Conservation (phyloP, 2,888 invertebrate species). For the Caenorhabditis macrosperma region DNA sequence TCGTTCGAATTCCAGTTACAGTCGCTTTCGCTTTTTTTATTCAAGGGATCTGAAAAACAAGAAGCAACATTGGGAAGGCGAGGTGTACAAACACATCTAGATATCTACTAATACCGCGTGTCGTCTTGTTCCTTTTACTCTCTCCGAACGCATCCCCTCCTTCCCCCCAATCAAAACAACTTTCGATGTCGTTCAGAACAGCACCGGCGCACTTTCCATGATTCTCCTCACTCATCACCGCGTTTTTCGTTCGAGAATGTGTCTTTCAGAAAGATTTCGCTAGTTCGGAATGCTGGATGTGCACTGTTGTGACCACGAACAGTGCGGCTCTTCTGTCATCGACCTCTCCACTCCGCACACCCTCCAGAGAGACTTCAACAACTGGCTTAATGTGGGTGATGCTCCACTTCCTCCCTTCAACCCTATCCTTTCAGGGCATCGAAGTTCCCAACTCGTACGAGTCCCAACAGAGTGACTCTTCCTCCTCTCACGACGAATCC, state of each 20-base stretch:
- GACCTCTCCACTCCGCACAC: conserved; percentile 75
- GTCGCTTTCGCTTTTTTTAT: conserved; percentile 53
- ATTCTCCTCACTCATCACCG: conserved; percentile 15
- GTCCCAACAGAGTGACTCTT: conserved; percentile 39
- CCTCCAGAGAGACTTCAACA: conserved; percentile 75
- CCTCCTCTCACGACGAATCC: conserved; percentile 37
- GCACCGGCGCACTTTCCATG: conserved; percentile 15
- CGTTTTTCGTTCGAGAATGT: conserved; percentile 35
- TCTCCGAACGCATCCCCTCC: conserved; percentile 8
- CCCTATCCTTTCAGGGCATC: conserved; percentile 23
- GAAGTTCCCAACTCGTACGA: conserved; percentile 33
- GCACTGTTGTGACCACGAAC: conserved; percentile 49
- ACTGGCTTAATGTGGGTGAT: conserved; percentile 75
- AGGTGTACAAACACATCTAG: conserved; percentile 55
- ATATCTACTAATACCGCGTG: conserved; percentile 46
- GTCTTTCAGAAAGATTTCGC: not conserved
- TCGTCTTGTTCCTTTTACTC: conserved; percentile 41
- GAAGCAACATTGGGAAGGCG: conserved; percentile 49
- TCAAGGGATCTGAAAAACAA: conserved; percentile 51
- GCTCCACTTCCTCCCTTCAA: not conserved
- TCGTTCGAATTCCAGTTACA: conserved; percentile 48
- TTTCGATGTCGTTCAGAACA: conserved; percentile 51
- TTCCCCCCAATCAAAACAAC: conserved; percentile 55
- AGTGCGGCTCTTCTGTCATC: conserved; percentile 71
- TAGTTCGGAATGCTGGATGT: conserved; percentile 37